Percentiles rank a stretch among this genome's conserved stretches.
Evolutionary conservation across 2,113 vertebrate species (phyloP).

Genomic region (Pipra filicauda): DNA sequence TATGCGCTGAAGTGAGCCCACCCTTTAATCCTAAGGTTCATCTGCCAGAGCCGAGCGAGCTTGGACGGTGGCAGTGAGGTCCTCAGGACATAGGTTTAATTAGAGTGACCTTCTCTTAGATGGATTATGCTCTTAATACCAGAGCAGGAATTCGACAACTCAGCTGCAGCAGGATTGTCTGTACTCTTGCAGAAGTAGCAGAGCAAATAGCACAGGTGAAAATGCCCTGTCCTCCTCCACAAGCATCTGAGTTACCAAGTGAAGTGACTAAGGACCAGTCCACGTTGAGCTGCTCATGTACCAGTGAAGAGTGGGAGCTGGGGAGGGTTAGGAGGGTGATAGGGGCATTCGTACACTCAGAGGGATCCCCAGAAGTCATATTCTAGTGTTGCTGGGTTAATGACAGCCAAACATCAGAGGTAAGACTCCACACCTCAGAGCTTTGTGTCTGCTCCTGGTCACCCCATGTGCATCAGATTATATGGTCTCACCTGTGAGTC

Average conservation of each 20-base stretch:
- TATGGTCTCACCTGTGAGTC: neutral
- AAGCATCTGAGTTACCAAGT: neutral
- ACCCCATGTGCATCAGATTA: rapidly evolving
- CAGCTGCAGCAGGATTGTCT: neutral
- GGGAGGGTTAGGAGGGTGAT: neutral
- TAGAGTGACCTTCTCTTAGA: too few species aligned
- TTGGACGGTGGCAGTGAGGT: too few species aligned
- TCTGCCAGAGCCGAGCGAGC: too few species aligned
- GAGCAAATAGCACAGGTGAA: neutral
- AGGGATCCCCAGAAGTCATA: neutral
- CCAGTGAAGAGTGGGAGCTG: neutral
- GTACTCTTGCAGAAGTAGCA: neutral
- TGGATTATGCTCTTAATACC: too few species aligned
- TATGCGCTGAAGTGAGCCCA: too few species aligned
- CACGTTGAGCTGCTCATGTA: neutral
- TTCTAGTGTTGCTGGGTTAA: neutral
- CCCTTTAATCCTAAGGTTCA: too few species aligned
- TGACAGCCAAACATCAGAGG: neutral
- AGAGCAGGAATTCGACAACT: too few species aligned
- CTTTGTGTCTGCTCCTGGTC: neutral
- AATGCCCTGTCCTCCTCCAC: neutral
- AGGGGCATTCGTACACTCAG: neutral
- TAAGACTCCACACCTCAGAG: neutral
- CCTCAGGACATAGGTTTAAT: too few species aligned
- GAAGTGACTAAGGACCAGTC: neutral